Evolutionary conservation across 2,888 invertebrate species (phyloP), one percentile per base, ranked within the genome.

Genomic region (Phragmatobia fuliginosa): DNA sequence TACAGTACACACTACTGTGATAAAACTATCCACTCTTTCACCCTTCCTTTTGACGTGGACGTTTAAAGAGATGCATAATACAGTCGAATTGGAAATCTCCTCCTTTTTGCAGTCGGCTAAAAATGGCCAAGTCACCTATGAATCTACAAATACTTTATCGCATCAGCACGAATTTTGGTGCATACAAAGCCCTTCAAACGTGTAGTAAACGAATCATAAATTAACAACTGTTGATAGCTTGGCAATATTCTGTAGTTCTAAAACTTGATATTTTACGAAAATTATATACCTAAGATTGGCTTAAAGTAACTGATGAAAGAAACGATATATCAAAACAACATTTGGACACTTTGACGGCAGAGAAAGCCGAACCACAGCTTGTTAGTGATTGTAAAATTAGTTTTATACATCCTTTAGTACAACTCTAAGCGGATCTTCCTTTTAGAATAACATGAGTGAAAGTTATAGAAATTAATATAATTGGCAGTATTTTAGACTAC

Each of bases 351-450:
- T 69, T 45, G 68, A 61, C 38, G 66, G 21, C 62, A 74, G 80
- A 63, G 79, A 79, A 80, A 79, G 81, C 73, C 36, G 21, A 7
- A 58, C 32, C 62, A 61, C 63, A 72, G 65, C 67, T 68, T 67
- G 67, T 62, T 56, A 58, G 62, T 62, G 66, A 33, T 62, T 61
- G 66, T 36, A 65, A 68, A 56, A 65, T 64, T 65, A 21, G 56
- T 56, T 36, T 56, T 56, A 49, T 62, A 62, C 16, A 28, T 62
- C 4, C 62, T 8, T 41, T 14, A 28, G 72, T 71, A 68, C 38
- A 11, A 58, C 59, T 56, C 25, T 31, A 61, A 62, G 32, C 36
- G 62, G 58, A 70, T 73, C 71, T 79, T 70, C 70, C 64, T 72
- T 72, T 72, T 41, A 76, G 18, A 41, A 71, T 70, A 68, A 70